Evolutionary conservation across 2,797 vertebrate genomes (phyloP).

Genomic region (Tiaroga cobitis): DNA sequence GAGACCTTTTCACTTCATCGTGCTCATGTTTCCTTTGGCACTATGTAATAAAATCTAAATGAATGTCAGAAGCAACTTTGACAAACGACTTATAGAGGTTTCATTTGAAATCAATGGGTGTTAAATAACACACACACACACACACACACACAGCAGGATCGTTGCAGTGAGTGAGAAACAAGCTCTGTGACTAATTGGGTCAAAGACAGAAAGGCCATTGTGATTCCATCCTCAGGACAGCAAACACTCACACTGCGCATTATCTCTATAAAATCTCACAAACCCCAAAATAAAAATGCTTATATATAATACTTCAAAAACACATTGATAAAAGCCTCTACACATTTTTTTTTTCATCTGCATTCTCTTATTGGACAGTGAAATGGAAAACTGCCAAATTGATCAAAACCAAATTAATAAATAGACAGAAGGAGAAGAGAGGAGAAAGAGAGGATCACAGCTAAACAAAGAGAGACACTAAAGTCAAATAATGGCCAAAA

Average conservation of each 20-base stretch:
- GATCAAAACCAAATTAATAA: not conserved
- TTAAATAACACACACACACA: not conserved
- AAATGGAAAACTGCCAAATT: not conserved
- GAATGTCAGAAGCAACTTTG: conserved; percentile 54
- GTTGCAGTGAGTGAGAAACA: conserved; percentile 37
- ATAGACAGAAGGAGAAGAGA: not conserved
- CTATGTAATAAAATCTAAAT: conserved; percentile 3
- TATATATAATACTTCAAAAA: not conserved
- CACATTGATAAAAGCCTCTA: not conserved
- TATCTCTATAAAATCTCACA: conserved; percentile 4
- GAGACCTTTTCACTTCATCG: not conserved
- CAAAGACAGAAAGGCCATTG: conserved; percentile 52
- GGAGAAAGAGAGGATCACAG: not conserved
- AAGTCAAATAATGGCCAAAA: not conserved
- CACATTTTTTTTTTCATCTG: not conserved
- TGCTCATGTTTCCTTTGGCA: not conserved
- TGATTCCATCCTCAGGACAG: conserved; percentile 46
- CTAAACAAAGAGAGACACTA: not conserved
- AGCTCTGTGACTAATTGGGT: conserved; percentile 50
- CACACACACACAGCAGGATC: not conserved
- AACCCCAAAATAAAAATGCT: not conserved
- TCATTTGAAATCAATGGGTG: not conserved
- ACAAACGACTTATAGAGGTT: not conserved
- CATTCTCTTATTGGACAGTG: not conserved
- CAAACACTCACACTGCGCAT: conserved; percentile 2